Conservation (phyloP, 2,888 invertebrate genomes). For the Pachliopta kotzebuea region DNA sequence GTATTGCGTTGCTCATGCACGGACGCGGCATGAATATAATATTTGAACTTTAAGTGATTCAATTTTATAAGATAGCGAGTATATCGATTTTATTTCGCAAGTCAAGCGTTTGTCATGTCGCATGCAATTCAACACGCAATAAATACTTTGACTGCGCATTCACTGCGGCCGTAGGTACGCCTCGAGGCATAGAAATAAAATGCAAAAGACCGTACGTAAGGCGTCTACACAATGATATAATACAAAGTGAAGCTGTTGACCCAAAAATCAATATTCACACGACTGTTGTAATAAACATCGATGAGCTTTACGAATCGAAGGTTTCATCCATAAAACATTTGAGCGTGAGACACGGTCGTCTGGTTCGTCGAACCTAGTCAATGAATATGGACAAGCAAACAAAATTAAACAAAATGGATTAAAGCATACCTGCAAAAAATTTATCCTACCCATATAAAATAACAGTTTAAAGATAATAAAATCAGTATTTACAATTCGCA, state of each 20-base stretch:
- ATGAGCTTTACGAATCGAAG: constrained; percentile 71
- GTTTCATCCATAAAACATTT: constrained; percentile 69
- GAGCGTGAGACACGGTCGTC: constrained; percentile 45
- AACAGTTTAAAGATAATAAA: no score
- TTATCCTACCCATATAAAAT: no score
- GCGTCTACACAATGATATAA: constrained; percentile 50
- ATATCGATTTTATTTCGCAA: constrained; percentile 20
- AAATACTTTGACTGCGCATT: constrained; percentile 39
- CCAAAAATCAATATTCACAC: constrained; percentile 77
- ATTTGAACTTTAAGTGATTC: constrained; percentile 4
- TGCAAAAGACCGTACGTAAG: constrained; percentile 45
- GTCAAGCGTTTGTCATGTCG: constrained; percentile 25
- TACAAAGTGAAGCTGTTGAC: constrained; percentile 68
- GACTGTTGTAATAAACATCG: constrained; percentile 63
- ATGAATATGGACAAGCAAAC: constrained; percentile 28
- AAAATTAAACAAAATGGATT: constrained; percentile 3
- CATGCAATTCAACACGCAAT: constrained; percentile 29
- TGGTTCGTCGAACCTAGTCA: constrained; percentile 35
- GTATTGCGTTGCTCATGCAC: constrained; percentile 17
- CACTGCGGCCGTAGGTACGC: constrained; percentile 42
- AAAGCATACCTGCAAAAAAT: not conserved
- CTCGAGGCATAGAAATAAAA: constrained; percentile 50
- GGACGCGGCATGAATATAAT: constrained; percentile 18
- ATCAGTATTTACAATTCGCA: not conserved
- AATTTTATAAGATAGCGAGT: constrained; percentile 25